Conservation (phyloP, 1,140 invertebrate species). For the Ceratina japonica region DNA sequence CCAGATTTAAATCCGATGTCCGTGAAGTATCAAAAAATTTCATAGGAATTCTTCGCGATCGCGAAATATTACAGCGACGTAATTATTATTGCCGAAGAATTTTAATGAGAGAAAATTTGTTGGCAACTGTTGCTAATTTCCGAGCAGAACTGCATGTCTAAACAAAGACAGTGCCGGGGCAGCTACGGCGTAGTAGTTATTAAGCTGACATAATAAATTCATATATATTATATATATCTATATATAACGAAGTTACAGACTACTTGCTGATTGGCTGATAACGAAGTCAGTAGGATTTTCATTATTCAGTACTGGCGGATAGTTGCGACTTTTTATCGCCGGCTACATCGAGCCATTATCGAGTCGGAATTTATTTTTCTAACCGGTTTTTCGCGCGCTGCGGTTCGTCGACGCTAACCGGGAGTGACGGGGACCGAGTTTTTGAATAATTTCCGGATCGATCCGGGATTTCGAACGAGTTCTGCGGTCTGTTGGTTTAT, state of each 20-base stretch:
- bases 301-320: constrained; percentile 5
- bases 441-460: constrained; percentile 14
- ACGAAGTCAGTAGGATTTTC: constrained; percentile 9
- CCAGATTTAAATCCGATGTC: too few relatives aligned
- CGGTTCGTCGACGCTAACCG: background rate
- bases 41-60: too few relatives aligned
- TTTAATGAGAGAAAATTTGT: too few relatives aligned
- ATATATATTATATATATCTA: too few relatives aligned
- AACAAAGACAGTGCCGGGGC: background rate
- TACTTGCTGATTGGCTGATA: too few relatives aligned
- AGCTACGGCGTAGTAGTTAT: constrained; percentile 3
- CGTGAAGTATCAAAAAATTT: too few relatives aligned
- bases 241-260: too few relatives aligned
- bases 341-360: constrained; percentile 34
- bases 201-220: too few relatives aligned
- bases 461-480: background rate
- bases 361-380: constrained; percentile 8
- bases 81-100: too few relatives aligned
- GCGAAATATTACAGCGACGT: too few relatives aligned
- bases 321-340: background rate
- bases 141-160: background rate
- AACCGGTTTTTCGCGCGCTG: background rate
- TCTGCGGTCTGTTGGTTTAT: constrained; percentile 7
- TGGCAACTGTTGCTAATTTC: background rate
- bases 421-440: background rate